Conservation (phyloP, 2,888 invertebrate species). For the Melieria omissa region DNA sequence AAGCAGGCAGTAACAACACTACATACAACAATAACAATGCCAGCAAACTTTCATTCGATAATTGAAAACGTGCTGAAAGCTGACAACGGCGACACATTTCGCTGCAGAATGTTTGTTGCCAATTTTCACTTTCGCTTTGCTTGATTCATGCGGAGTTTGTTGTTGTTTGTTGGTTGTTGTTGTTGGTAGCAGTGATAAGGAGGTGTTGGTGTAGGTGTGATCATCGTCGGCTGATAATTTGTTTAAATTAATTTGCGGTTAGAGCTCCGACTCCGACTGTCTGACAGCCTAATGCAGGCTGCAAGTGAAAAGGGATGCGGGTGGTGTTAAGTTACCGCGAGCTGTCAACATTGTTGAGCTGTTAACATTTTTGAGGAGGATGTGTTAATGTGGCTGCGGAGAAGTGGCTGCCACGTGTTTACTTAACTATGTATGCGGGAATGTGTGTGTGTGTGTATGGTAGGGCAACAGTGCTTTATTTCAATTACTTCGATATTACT, state of each 20-base stretch:
- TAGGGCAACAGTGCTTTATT: too few species aligned
- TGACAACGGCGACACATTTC: slow-evolving; percentile 1
- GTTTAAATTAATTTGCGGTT: slow-evolving; percentile 26
- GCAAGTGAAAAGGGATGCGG: too few species aligned
- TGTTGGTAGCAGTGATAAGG: not conserved
- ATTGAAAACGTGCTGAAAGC: slow-evolving; percentile 21
- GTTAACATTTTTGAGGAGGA: too few species aligned
- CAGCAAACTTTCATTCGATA: not conserved
- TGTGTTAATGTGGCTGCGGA: not conserved
- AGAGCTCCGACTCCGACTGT: not conserved
- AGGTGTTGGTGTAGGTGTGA: not conserved
- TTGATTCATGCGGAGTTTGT: too few species aligned
- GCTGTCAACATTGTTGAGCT: too few species aligned
- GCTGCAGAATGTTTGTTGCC: not conserved
- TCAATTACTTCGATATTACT: too few species aligned
- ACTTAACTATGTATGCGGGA: not conserved
- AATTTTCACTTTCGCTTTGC: not conserved
- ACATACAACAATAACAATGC: too few species aligned
- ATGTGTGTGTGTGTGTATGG: not conserved
- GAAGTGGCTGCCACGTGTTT: not conserved
- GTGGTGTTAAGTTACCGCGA: too few species aligned
- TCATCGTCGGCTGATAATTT: slow-evolving; percentile 13
- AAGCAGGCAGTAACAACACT: too few species aligned
- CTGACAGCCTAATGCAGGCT: too few species aligned
- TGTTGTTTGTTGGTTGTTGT: too few species aligned